A percentile compares a stretch with the other conserved stretches of the same genome.
Evolutionary conservation across 2,888 invertebrate species (phyloP).

Genomic region (Venusia cambrica): DNA sequence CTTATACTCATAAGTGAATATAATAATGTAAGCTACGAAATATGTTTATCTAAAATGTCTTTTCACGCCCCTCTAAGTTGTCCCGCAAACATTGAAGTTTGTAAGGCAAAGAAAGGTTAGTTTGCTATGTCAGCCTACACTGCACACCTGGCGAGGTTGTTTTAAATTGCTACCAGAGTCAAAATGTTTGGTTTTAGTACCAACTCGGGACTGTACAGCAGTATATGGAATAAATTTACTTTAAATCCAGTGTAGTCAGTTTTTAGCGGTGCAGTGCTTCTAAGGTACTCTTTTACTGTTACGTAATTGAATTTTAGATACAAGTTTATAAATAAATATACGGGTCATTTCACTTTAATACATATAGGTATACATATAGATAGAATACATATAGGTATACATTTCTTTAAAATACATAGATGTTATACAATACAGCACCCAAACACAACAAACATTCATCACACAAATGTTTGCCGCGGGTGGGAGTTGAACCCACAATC

Average conservation of each 20-base stretch:
- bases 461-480: too few relatives aligned
- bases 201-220: slow-evolving; percentile 31
- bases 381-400: too few relatives aligned
- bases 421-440: too few relatives aligned
- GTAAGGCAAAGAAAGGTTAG: slow-evolving; percentile 32
- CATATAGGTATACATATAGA: too few relatives aligned
- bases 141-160: slow-evolving; percentile 32
- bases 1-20: too few relatives aligned
- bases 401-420: too few relatives aligned
- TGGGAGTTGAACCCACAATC: too few relatives aligned
- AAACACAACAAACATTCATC: too few relatives aligned
- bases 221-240: slow-evolving; percentile 44
- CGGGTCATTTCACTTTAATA: too few relatives aligned
- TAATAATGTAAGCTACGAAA: slow-evolving; percentile 5
- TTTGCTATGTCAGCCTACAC: slow-evolving; percentile 33
- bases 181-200: slow-evolving; percentile 39
- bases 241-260: slow-evolving; percentile 35
- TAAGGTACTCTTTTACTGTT: slow-evolving; percentile 31
- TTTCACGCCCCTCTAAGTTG: slow-evolving; percentile 12
- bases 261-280: slow-evolving; percentile 28
- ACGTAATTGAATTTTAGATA: slow-evolving; percentile 34
- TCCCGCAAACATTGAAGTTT: slow-evolving; percentile 38
- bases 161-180: slow-evolving; percentile 38
- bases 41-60: slow-evolving; percentile 12
- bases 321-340: too few relatives aligned